These are phyloP conservation scores for Ophioninae sp. DNA, from an alignment of 2,888 invertebrate genomes.

Conservation along the genomic window DNA sequence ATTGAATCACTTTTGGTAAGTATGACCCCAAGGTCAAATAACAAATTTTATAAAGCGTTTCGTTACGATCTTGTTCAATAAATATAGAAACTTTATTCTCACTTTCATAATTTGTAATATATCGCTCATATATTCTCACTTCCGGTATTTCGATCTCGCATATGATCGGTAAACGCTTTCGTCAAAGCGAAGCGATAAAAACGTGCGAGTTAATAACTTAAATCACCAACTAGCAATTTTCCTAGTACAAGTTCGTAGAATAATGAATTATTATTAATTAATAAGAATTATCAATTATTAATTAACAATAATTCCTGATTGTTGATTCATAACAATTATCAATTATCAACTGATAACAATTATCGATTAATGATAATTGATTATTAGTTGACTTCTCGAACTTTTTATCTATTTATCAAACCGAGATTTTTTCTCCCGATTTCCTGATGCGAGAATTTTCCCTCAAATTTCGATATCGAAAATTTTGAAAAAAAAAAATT, in stretches of 20 bases:
- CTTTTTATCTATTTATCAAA: background rate
- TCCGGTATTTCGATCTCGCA: slow-evolving; percentile 22
- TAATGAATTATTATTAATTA: background rate
- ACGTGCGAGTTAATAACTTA: background rate
- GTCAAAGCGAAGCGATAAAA: slow-evolving; percentile 19
- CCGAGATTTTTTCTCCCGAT: background rate
- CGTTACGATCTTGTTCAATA: slow-evolving; percentile 19
- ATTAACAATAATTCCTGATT: too few species aligned
- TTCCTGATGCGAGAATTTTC: slow-evolving; percentile 8
- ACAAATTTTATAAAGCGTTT: background rate
- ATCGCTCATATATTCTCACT: slow-evolving; percentile 29
- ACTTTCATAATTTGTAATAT: slow-evolving; percentile 34
- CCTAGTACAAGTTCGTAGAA: slow-evolving; percentile 38
- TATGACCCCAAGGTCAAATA: background rate
- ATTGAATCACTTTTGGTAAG: background rate
- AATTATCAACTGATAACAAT: too few species aligned
- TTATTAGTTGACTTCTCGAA: background rate
- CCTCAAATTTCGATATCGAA: background rate
- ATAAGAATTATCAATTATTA: too few species aligned
- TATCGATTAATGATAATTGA: background rate
- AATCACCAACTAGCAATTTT: background rate
- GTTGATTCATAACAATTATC: too few species aligned
- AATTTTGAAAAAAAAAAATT: background rate
- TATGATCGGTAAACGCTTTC: background rate
- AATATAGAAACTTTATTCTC: slow-evolving; percentile 55